Base-by-base conservation (phyloP, 2,113 vertebrate genomes). In the Sebastes fasciatus region DNA sequence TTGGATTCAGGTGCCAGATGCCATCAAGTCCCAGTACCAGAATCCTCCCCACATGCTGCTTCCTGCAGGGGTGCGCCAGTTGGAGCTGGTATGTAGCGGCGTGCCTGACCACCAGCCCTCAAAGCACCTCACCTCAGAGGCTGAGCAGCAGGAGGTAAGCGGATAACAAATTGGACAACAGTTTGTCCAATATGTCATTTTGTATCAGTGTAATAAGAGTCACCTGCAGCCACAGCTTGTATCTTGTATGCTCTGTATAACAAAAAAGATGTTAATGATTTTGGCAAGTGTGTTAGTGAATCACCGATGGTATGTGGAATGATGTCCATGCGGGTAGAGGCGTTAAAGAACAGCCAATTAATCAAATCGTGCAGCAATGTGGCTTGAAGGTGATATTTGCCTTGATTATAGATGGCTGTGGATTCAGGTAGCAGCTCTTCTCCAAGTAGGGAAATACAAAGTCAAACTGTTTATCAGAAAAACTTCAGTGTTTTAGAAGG, bases 1-100 rank as follows among this genome's bases (percentile, higher is more conserved):
- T 84, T 86, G 23, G 1, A 14, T 61, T 40, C 92, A 99, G 98
- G 98, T 99, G 93, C 98, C 98, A 21, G 97, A 99, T 93, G 97
- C 98, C 88, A 98, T 99, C 86, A 99, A 99, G 94, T 97, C 96
- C 83, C 98, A 99, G 61, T 99, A 99, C 93, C 95, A 95, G 91
- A 96, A 96, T 86, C 98, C 97, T 58, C 97, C 98, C 61, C 88
- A 96, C 49, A 95, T 97, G 83, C 94, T 97, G 88, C 91, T 96
- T 73, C 96, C 98, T 16, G 96, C 97, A n/a, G 96, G 97, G 61
- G 96, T 99, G 91, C 96, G 97, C 79, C 97, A 99, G 10, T 94
- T 98, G 70, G 98, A 99, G 93, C 94, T 99, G 87, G 97, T 99
- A 90, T 99, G 98, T 91, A 97, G 96, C 14, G 96, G 97, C 21